phyloP scores from a whole-genome alignment of 1,140 invertebrate genomes.

The Triops cancriformis region DNA sequence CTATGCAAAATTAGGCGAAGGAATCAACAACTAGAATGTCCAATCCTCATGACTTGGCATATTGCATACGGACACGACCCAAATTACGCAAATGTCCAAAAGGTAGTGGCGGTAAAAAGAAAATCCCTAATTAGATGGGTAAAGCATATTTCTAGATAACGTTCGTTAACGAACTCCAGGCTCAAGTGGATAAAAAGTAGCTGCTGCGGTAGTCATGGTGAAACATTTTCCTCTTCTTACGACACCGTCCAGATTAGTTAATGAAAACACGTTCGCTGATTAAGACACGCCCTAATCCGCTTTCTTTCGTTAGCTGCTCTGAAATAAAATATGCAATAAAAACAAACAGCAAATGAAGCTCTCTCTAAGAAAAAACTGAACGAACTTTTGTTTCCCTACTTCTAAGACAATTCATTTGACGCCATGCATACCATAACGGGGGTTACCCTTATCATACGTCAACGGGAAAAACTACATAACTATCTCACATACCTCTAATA shows the following conservation, averaged over 20 bases:
- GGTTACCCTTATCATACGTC: no score
- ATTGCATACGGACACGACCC: no score
- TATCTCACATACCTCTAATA: no score
- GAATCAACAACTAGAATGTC: no score
- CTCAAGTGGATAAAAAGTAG: neutral
- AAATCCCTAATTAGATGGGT: neutral
- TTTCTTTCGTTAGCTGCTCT: neutral
- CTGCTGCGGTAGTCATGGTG: neutral
- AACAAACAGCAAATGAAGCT: neutral
- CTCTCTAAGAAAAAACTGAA: neutral
- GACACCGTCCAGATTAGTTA: neutral
- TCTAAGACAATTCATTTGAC: no score
- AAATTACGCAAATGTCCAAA: no score
- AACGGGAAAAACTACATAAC: no score
- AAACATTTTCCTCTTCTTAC: neutral
- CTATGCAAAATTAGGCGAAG: no score
- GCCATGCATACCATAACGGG: no score
- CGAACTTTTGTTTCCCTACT: neutral
- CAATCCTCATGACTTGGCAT: no score
- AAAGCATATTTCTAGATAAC: neutral
- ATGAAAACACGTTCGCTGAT: conserved; percentile 6
- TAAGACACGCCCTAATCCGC: neutral
- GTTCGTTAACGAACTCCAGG: neutral
- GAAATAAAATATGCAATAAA: neutral
- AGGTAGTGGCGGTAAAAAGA: no score